Evolutionary conservation across 2,888 invertebrate species (phyloP), one percentile per base, ranked within the genome.

Genomic region (Dynastes maya): DNA sequence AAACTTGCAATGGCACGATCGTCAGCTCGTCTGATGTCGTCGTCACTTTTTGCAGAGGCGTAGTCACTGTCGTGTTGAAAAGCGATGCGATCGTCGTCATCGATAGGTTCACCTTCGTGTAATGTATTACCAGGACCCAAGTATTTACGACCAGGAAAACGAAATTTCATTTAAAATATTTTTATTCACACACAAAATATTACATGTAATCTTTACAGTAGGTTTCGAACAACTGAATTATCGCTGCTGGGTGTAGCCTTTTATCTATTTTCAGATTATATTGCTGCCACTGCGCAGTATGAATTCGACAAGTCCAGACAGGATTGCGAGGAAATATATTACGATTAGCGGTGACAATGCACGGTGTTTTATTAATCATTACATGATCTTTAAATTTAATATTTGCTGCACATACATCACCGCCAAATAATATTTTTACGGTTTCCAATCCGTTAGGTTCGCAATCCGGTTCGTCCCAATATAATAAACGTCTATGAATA

Each of bases 121-220:
- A 72, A 29, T 27, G 9, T 29, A 55, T 72, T 72, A 8, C 72
- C 72, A 53, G 72, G 72, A 29, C 72, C 72, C 4, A 55, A 9
- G 2, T 37, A 37, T 37, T 6, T 3, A 37, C 0, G 37, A 37
- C 6, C 3, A 37, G 37, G 37, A 5, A 37, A 37, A 37, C 37
- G 37, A 3, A 37, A 22, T 22, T 22, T 22, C 16, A 22, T 22
- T 37, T 37, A 37, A 6, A 37, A 22, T 6, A 0, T 37, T 37
- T 37, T 37, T 37, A 37, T 37, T 37, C 0, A 0, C 6, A 37
- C 6, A 37, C 2, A 5, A 37, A 37, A 37, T 37, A 37, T 37
- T 1, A 6, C 3, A 37, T 37, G 6, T 6, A 37, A 22, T 22
- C 16, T 22, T 22, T 37, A 3, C 6, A 6, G 37, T 6, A 6